Evolutionary conservation across 2,113 vertebrate genomes (phyloP).

Genomic region (Mirounga angustirostris): DNA sequence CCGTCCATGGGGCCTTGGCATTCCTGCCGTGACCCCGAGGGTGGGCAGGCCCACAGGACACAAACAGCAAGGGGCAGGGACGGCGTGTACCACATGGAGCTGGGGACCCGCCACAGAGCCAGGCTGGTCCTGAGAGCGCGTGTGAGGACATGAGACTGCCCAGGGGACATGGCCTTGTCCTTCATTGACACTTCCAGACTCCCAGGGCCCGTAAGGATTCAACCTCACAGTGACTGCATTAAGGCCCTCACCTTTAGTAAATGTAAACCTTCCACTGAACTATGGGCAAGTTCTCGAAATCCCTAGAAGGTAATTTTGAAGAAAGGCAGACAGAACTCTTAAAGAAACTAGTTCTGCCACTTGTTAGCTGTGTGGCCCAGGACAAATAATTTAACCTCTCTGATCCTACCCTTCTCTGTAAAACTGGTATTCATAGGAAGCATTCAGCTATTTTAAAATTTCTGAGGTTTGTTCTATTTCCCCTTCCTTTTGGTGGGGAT

Average conservation of each 20-base stretch:
- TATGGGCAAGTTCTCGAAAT: background rate
- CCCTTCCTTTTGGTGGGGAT: rapidly evolving
- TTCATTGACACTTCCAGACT: background rate
- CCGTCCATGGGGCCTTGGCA: rapidly evolving
- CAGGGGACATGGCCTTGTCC: rapidly evolving
- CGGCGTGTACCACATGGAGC: rapidly evolving
- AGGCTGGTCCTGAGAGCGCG: background rate
- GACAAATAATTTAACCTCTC: background rate
- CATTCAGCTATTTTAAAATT: rapidly evolving
- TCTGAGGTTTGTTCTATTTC: background rate
- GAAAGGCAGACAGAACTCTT: background rate
- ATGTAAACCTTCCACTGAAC: no score
- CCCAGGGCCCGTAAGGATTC: rapidly evolving
- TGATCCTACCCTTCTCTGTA: background rate
- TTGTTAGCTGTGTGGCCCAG: background rate
- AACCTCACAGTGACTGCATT: rapidly evolving
- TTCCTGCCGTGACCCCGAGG: background rate
- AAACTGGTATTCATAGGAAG: background rate
- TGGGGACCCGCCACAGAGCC: rapidly evolving
- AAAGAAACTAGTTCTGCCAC: background rate
- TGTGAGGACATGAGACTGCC: rapidly evolving
- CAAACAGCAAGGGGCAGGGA: no score
- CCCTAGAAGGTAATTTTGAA: background rate
- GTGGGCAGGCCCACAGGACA: background rate
- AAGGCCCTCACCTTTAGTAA: rapidly evolving